These are phyloP conservation scores for Gallinago nigripennis DNA, from an alignment of 2,797 vertebrate species.

Conservation along the genomic window DNA sequence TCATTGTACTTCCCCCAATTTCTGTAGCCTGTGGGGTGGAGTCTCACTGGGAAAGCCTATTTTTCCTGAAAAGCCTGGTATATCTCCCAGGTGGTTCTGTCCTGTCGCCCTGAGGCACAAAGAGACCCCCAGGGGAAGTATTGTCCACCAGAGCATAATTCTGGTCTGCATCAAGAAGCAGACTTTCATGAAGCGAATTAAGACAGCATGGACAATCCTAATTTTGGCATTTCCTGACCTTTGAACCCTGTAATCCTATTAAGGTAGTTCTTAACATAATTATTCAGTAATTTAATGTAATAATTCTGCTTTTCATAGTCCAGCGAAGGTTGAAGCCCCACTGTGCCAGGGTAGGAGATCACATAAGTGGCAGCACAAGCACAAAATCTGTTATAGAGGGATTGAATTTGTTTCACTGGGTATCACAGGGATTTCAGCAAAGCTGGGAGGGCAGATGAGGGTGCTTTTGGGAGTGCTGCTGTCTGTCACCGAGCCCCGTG, in stretches of 20 bases:
- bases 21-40: neutral
- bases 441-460: neutral
- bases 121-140: neutral
- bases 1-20: neutral
- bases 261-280: conserved; percentile 29
- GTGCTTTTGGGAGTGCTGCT: accelerated
- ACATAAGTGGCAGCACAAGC: neutral
- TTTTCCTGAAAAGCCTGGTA: neutral
- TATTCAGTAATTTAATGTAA: conserved; percentile 1
- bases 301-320: conserved; percentile 19
- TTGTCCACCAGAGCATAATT: neutral
- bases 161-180: neutral
- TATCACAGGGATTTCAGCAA: neutral
- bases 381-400: neutral
- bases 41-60: neutral
- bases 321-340: neutral
- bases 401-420: neutral
- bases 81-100: neutral
- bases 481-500: neutral
- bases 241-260: conserved; percentile 55
- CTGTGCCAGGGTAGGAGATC: neutral
- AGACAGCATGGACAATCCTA: conserved; percentile 7
- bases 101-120: neutral
- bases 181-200: neutral
- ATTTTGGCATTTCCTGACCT: conserved; percentile 49